Percentiles rank a stretch among this genome's conserved stretches.
Conservation (phyloP, 2,797 vertebrate genomes). For the Syncerus caffer region DNA sequence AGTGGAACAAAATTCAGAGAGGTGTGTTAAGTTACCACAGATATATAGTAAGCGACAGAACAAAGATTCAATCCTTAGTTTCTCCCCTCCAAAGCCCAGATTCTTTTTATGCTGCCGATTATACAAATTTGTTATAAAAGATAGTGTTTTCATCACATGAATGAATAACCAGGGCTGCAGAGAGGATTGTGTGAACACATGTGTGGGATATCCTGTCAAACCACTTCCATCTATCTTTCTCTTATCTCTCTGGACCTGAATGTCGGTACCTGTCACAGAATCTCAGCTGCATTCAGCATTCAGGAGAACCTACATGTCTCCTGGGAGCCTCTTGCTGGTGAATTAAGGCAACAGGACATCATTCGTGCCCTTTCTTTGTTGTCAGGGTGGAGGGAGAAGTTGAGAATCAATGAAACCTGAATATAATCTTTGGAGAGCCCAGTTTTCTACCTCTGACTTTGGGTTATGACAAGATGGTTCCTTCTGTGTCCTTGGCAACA, state of each 20-base stretch:
- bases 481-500: neutral
- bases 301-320: neutral
- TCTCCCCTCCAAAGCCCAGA: neutral
- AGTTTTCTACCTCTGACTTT: neutral
- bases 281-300: neutral
- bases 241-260: neutral
- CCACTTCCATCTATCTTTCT: neutral
- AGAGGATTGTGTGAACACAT: neutral
- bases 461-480: neutral
- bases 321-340: neutral
- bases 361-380: neutral
- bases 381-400: accelerated
- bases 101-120: neutral
- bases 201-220: too few relatives aligned
- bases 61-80: neutral
- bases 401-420: neutral
- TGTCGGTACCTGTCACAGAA: neutral
- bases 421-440: neutral
- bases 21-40: neutral
- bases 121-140: neutral
- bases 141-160: neutral
- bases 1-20: neutral
- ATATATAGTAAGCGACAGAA: neutral
- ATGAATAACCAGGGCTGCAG: neutral
- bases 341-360: neutral